phyloP scores from a whole-genome alignment of 2,113 vertebrate genomes.

The Otolemur garnettii region DNA sequence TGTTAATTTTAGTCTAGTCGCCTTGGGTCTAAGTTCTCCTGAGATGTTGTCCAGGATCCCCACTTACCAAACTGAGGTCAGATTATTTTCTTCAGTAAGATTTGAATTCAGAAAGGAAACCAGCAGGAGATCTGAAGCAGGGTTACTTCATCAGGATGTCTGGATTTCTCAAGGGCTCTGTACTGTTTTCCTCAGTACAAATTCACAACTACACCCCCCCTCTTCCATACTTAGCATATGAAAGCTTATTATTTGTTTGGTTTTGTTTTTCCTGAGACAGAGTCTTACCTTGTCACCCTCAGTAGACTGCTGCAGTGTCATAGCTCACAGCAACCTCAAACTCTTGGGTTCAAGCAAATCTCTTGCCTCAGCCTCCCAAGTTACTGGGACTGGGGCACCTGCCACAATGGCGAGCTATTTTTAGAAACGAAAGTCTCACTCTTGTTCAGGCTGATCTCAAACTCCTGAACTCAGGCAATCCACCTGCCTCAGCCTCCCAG shows the following conservation, averaged over 20 bases:
- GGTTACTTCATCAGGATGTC: neutral
- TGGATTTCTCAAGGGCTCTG: neutral
- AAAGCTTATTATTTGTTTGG: neutral
- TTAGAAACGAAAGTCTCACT: too few relatives aligned
- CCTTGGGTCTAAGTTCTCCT: neutral
- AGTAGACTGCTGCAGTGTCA: too few relatives aligned
- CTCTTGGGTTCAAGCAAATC: too few relatives aligned
- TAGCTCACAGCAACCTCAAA: too few relatives aligned
- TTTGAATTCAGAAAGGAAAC: slow-evolving; percentile 12
- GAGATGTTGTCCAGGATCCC: slow-evolving; percentile 26
- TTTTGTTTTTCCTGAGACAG: too few relatives aligned
- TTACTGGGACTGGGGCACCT: too few relatives aligned
- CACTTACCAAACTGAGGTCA: neutral
- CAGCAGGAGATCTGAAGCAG: neutral
- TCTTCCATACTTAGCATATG: neutral
- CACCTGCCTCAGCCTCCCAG: too few relatives aligned
- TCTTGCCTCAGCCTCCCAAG: too few relatives aligned
- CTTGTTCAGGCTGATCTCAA: too few relatives aligned
- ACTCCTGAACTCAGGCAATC: too few relatives aligned
- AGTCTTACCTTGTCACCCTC: too few relatives aligned
- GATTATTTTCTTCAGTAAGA: slow-evolving; percentile 24
- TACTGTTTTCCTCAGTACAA: neutral
- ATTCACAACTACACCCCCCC: neutral
- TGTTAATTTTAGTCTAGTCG: neutral
- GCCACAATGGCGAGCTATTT: too few relatives aligned